A percentile compares a stretch with the other conserved stretches of the same genome.
These are phyloP conservation scores for Montipora capricornis DNA, from an alignment of 64 coral and sea anemone species.

Conservation along the genomic window DNA sequence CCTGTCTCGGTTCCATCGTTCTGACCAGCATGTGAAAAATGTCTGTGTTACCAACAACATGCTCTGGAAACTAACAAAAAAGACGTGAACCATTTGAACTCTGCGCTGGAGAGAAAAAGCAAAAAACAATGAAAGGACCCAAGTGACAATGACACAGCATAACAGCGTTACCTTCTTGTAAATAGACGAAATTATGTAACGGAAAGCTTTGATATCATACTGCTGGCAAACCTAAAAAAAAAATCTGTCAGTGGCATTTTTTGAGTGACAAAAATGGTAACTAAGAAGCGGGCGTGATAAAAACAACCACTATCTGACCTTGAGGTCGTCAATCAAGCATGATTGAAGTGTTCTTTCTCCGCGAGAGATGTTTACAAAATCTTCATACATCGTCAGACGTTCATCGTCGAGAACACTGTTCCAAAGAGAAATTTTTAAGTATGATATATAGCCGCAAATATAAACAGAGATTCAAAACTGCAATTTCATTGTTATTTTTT, in stretches of 20 bases:
- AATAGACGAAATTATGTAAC: constrained; percentile 89
- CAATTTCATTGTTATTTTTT: too few species aligned
- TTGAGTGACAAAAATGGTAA: neutral
- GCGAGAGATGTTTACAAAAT: constrained; percentile 84
- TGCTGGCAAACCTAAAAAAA: constrained; percentile 78
- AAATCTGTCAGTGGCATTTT: neutral
- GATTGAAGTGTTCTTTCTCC: constrained; percentile 81
- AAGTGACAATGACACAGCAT: neutral
- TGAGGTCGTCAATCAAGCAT: constrained; percentile 91
- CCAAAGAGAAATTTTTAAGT: neutral
- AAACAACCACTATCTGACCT: constrained; percentile 22
- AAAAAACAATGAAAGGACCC: neutral
- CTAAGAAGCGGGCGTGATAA: neutral
- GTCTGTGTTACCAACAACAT: constrained; percentile 88
- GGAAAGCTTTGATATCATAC: constrained; percentile 90
- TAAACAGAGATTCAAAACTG: too few species aligned
- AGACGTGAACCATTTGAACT: neutral
- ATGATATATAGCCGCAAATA: neutral
- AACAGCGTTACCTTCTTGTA: constrained; percentile 83
- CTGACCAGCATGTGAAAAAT: constrained; percentile 92
- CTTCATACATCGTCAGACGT: constrained; percentile 95
- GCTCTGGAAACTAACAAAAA: constrained; percentile 82
- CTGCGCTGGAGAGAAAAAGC: neutral
- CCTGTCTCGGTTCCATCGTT: constrained; percentile 94
- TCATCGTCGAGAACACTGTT: constrained; percentile 79